A percentile compares a stretch with the other conserved stretches of the same genome.
Conservation (phyloP, 1,140 invertebrate genomes). For the Dufourea novaeangliae region DNA sequence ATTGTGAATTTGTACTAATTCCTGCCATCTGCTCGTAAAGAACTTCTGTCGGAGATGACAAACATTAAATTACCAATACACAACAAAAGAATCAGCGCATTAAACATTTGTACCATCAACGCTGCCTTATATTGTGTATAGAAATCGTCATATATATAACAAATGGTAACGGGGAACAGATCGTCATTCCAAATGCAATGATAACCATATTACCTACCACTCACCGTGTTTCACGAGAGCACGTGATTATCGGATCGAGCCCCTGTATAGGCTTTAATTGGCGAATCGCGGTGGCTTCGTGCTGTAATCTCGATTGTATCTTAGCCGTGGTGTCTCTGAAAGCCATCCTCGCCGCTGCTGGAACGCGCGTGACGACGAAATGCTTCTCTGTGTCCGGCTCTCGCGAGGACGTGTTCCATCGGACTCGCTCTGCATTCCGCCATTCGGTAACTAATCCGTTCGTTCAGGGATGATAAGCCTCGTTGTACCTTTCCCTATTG, state of each 20-base stretch:
- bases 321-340: conserved; percentile 4
- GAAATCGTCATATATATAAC: no score
- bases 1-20: no score
- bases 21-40: no score
- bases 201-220: conserved; percentile 53
- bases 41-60: no score
- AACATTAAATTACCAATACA: no score
- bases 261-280: conserved; percentile 43
- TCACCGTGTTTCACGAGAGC: conserved; percentile 23
- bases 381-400: not conserved
- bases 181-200: conserved; percentile 28
- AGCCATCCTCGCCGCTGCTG: not conserved
- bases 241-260: conserved; percentile 45
- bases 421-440: not conserved
- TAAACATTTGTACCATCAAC: no score
- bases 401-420: not conserved
- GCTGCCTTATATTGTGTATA: no score
- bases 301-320: conserved; percentile 47
- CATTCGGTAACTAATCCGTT: not conserved
- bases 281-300: conserved; percentile 17
- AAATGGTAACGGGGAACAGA: conserved; percentile 28
- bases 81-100: no score
- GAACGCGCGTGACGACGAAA: conserved; percentile 5
- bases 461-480: not conserved
- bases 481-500: not conserved